These are phyloP conservation scores for Poecile atricapillus DNA, from an alignment of 2,113 vertebrate species.

Conservation along the genomic window DNA sequence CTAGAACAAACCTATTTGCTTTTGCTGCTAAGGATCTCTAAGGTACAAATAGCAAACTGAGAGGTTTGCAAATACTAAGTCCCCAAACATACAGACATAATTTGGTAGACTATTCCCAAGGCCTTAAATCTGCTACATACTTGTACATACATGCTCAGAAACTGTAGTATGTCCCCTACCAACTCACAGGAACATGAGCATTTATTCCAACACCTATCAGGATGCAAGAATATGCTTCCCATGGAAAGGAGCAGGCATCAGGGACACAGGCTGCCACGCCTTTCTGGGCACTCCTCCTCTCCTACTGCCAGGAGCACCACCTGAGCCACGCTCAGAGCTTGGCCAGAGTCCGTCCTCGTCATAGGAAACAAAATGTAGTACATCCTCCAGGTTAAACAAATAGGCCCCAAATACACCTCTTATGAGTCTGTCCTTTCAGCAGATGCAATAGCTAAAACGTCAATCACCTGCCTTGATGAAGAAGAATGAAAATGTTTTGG, in stretches of 20 bases:
- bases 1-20: not conserved
- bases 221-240: not conserved
- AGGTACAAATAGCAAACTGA: not conserved
- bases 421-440: not conserved
- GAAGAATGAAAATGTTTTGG: not conserved
- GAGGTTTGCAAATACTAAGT: not conserved
- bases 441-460: not conserved
- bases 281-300: not conserved
- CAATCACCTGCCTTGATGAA: not conserved
- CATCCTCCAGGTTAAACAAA: not conserved
- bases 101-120: not conserved
- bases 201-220: not conserved
- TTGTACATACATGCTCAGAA: not conserved
- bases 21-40: accelerated
- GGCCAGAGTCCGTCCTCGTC: not conserved
- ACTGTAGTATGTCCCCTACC: not conserved
- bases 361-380: not conserved
- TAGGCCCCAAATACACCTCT: not conserved
- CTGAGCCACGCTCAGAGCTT: not conserved
- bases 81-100: not conserved
- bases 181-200: not conserved
- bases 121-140: not conserved
- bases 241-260: not conserved
- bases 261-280: not conserved
- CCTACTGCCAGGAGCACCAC: not conserved